Evolutionary conservation across 1,140 invertebrate species (phyloP).

Genomic region (Globodera rostochiensis): DNA sequence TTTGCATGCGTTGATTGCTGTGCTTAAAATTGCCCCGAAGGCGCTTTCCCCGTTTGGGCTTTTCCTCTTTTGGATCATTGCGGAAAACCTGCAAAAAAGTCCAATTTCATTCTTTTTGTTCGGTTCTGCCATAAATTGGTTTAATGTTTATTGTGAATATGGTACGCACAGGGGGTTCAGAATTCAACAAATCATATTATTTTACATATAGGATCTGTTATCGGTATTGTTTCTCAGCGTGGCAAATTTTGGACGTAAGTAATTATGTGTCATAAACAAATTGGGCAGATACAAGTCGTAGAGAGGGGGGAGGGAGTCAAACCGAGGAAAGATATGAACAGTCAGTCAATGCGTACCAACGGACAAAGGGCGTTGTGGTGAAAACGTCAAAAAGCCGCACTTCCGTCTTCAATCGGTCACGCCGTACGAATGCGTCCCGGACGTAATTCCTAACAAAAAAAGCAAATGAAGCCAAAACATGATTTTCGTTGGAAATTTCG

Average conservation of each 20-base stretch:
- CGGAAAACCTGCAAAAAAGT: no score
- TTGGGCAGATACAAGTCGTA: background rate
- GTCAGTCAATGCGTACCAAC: background rate
- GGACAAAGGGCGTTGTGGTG: background rate
- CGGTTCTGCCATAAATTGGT: no score
- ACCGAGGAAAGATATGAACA: background rate
- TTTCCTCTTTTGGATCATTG: no score
- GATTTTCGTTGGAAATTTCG: background rate
- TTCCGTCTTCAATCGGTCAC: slow-evolving; percentile 54
- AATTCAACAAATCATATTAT: background rate
- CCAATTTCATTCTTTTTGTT: no score
- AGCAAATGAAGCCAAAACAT: background rate
- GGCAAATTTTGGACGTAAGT: background rate
- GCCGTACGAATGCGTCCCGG: slow-evolving; percentile 96
- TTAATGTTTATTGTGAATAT: no score
- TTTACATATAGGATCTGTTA: background rate
- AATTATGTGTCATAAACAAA: background rate
- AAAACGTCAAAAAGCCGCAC: background rate
- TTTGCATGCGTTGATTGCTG: no score
- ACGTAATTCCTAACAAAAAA: slow-evolving; percentile 81
- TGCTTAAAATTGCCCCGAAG: no score
- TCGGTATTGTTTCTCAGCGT: background rate
- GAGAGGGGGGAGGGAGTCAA: background rate
- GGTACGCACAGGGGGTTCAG: no score
- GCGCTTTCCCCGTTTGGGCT: no score